phyloP scores from a whole-genome alignment of 2,797 vertebrate genomes.

The Hippopotamyrus pictus region DNA sequence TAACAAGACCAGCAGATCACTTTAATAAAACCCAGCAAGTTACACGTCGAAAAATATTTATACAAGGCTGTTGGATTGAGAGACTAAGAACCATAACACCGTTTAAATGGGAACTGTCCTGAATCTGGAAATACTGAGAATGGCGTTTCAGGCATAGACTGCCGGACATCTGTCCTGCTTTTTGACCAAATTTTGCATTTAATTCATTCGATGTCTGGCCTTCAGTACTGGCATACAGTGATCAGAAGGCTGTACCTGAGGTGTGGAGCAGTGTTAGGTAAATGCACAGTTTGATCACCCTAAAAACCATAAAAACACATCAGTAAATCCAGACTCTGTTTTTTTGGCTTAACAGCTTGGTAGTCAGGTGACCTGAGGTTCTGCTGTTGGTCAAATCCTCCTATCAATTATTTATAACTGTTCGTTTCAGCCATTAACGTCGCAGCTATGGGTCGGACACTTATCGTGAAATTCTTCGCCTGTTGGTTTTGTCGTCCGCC shows the following conservation, averaged over 20 bases:
- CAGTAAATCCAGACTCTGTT: not conserved
- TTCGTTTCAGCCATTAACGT: not conserved
- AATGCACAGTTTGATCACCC: slow-evolving; percentile 8
- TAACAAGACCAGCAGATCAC: not conserved
- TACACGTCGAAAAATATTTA: not conserved
- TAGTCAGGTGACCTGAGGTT: not conserved
- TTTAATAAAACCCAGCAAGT: not conserved
- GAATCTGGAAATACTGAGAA: slow-evolving; percentile 32
- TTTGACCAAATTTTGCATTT: slow-evolving; percentile 56
- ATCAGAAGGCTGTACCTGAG: not conserved
- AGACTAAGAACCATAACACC: slow-evolving; percentile 30
- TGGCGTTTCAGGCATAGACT: not conserved
- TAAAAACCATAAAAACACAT: not conserved
- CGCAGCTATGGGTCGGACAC: not conserved
- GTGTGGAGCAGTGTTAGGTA: not conserved
- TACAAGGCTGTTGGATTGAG: not conserved
- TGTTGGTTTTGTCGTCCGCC: not conserved
- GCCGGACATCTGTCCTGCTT: not conserved
- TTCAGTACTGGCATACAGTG: slow-evolving; percentile 4
- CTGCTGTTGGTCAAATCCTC: not conserved
- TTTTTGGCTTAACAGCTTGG: not conserved
- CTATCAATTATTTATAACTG: not conserved
- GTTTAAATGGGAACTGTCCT: slow-evolving; percentile 27
- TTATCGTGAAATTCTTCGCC: not conserved
- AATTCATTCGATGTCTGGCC: slow-evolving; percentile 56